These are phyloP conservation scores for Drosophila lini DNA, from an alignment of 1,140 invertebrate species.

Conservation along the genomic window DNA sequence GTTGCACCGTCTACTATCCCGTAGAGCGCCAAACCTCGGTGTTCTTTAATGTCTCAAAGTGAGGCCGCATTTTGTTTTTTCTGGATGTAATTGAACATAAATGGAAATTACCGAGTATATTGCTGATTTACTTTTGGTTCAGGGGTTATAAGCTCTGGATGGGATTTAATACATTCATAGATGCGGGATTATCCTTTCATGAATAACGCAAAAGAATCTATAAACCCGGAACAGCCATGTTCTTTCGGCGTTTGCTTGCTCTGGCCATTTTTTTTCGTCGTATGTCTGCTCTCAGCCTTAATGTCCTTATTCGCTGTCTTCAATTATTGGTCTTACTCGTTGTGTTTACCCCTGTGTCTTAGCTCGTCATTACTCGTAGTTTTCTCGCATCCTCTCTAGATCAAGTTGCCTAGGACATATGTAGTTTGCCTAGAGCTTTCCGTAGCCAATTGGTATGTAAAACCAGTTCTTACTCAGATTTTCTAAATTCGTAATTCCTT, in stretches of 20 bases:
- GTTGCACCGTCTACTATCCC: constrained; percentile 75
- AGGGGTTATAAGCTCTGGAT: background rate
- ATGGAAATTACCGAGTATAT: constrained; percentile 31
- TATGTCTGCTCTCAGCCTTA: background rate
- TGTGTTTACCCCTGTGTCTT: background rate
- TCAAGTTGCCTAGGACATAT: background rate
- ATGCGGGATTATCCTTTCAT: too few species aligned
- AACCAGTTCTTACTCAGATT: background rate
- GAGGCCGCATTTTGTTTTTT: background rate
- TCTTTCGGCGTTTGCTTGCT: too few species aligned
- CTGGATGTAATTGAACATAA: constrained; percentile 13
- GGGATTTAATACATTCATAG: background rate
- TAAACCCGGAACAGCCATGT: too few species aligned
- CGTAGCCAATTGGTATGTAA: background rate
- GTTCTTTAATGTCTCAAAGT: constrained; percentile 5
- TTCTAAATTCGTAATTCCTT: constrained; percentile 24
- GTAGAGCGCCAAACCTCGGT: constrained; percentile 52
- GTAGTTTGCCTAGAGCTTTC: constrained; percentile 5
- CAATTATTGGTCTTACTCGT: background rate
- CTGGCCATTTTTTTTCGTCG: too few species aligned
- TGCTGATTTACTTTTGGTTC: background rate
- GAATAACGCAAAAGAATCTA: too few species aligned
- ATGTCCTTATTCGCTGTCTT: background rate
- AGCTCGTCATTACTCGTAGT: too few species aligned
- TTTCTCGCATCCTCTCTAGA: background rate